Base-by-base conservation (phyloP, 1,140 invertebrate genomes). In the Danaus melanippus region DNA sequence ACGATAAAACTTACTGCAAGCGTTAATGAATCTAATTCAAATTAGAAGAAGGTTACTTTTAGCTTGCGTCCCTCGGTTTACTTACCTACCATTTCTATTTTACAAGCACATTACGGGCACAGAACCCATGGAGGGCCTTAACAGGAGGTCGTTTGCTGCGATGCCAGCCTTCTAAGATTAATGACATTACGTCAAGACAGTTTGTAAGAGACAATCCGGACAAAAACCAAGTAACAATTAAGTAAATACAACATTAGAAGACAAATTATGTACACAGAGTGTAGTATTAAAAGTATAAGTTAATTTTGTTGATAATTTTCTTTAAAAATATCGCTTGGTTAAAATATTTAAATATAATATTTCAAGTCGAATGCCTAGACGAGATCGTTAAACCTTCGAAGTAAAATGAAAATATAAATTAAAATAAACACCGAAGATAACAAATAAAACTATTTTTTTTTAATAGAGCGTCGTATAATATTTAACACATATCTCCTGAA, bases 131-230 rank as follows among this genome's bases (percentile, higher is more conserved):
- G 79, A 82, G 70, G 71, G 77, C 76, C 76, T 82, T 83, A 80
- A 80, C 70, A 76, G 73, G 73, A 85, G 79, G 79, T 85, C 82
- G 78, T 85, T 85, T 85, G 82, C 79, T 83, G 71, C 67, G 75
- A 76, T 83, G 79, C 82, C 82, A 80, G 69, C 73, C 74, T 76
- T 58, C 76, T 73, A 82, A 83, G 82, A 85, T 85, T 85, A 83
- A 83, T 85, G 82, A 79, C 74, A 68, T 82, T 77, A 74, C 75
- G 62, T 69, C 66, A 74, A 79, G 76, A 77, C 77, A 74, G 69
- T 82, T 81, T 80, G 75, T 81, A 76, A 73, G 67, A 77, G 74
- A 73, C 74, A 71, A 79, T 76, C 71, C 71, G 74, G 71, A 79
- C 73, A 78, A 81, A 80, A 79, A 74, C 61, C 62, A 48, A 74